Evolutionary conservation across 2,888 invertebrate species (phyloP), one percentile per base, ranked within the genome.

Genomic region (Apodemia mormo): DNA sequence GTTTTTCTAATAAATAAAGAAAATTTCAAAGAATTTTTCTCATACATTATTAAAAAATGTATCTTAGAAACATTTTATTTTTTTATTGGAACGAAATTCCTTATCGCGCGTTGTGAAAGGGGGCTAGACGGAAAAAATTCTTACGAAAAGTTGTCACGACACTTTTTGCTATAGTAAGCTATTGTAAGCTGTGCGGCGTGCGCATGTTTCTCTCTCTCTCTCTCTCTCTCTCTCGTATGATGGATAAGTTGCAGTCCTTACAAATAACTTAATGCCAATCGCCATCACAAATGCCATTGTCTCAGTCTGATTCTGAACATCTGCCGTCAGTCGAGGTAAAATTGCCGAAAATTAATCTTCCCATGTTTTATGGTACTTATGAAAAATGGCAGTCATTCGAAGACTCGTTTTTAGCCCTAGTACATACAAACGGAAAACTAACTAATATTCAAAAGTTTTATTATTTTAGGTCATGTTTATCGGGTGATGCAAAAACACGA

Each of bases 401-500:
- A 54, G 54, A 22, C 54, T 54, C 54, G 5, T 54, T 54, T 54
- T 54, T 54, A 54, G 54, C 54, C n/a, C 22, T n/a, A 5, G 2
- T 22, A 54, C 7, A 22, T 54, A 54, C n/a, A 6, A 71, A 70
- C 40, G 30, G 52, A 9, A 54, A 71, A 2, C 56, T 74, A 30
- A 70, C 40, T 7, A 61, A 74, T 1, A 75, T 76, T 40, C 76
- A 76, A 68, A 76, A 75, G 64, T 49, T 75, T 37, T 73, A 76
- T 52, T 74, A 76, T 67, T 69, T 74, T 37, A 77, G 76, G 49
- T 68, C 72, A 7, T 75, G 73, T 68, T 40, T 74, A 12, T 65
- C 71, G 12, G 77, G 73, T 4, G 75, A 77, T 69, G 74, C 75
- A 9, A 76, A 49, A 65, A n/a, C 65, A 22, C 61, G 75, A 40